phyloP scores from a whole-genome alignment of 2,113 vertebrate species.

The Perca flavescens region DNA sequence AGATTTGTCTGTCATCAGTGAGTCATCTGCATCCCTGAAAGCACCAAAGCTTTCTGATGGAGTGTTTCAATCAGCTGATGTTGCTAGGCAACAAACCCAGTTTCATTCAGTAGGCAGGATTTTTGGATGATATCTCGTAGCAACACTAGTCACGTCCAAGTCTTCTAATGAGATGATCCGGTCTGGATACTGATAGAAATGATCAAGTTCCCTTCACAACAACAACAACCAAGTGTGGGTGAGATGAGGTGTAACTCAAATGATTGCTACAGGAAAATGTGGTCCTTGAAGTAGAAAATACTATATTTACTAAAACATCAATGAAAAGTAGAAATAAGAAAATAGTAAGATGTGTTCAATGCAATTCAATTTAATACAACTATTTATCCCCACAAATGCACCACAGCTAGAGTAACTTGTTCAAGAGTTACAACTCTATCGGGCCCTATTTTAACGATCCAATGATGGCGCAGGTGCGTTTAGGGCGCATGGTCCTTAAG shows the following conservation, averaged over 20 bases:
- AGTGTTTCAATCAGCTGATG: conserved; percentile 49
- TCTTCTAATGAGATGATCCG: conserved; percentile 30
- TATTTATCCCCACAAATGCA: background rate
- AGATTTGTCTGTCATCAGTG: conserved; percentile 40
- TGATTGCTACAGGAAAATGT: background rate
- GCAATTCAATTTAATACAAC: background rate
- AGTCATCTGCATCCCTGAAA: conserved; percentile 46
- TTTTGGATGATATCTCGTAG: conserved; percentile 19
- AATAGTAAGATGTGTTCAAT: background rate
- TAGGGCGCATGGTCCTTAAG: no score
- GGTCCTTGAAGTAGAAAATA: background rate
- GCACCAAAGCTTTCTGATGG: conserved; percentile 38
- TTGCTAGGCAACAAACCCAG: conserved; percentile 68
- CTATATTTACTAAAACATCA: background rate
- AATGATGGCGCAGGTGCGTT: no score
- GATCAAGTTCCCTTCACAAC: conserved; percentile 4
- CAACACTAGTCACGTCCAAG: conserved; percentile 32
- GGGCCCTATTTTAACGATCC: no score
- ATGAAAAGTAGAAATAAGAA: background rate
- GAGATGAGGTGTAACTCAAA: background rate
- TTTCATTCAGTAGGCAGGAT: conserved; percentile 46
- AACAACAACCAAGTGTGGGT: conserved; percentile 6
- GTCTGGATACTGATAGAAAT: conserved; percentile 27
- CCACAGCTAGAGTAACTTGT: background rate
- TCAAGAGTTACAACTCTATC: no score